Conservation (phyloP, 2,888 invertebrate genomes). For the Limnephilus auricula region DNA sequence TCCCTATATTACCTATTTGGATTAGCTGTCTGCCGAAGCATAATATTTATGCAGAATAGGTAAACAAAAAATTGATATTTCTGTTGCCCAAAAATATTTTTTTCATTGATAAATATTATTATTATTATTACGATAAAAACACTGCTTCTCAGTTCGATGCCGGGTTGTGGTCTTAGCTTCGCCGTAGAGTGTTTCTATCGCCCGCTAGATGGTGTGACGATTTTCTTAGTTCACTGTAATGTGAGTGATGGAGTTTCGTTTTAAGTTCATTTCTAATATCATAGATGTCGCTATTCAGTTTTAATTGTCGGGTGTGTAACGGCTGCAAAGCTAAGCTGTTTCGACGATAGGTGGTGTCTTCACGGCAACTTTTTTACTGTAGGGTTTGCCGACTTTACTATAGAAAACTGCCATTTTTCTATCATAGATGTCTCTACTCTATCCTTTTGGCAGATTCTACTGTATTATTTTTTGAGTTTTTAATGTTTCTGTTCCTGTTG, state of each 20-base stretch:
- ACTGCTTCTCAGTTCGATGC: not conserved
- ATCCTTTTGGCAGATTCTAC: not conserved
- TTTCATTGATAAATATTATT: not conserved
- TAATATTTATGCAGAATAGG: slow-evolving; percentile 2
- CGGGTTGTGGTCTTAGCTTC: not conserved
- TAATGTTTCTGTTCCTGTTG: too few relatives aligned
- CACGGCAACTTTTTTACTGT: not conserved
- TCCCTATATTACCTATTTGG: not conserved
- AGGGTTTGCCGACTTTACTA: too few relatives aligned
- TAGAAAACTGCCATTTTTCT: too few relatives aligned
- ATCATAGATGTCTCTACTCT: not conserved
- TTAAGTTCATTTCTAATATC: not conserved
- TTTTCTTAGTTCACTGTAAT: not conserved
- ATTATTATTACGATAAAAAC: not conserved
- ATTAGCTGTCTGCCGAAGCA: not conserved
- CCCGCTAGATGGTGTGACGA: not conserved
- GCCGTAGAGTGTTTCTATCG: not conserved
- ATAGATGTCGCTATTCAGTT: not conserved
- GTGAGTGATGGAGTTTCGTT: not conserved
- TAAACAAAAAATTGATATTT: not conserved
- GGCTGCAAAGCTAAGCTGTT: not conserved
- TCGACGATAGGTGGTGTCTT: not conserved
- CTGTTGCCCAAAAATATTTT: not conserved
- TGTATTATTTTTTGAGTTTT: too few relatives aligned
- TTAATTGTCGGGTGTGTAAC: not conserved